Evolutionary conservation across 2,888 invertebrate genomes (phyloP), one percentile per base, ranked within the genome.

Genomic region (Mongoloraphidia duomilia): DNA sequence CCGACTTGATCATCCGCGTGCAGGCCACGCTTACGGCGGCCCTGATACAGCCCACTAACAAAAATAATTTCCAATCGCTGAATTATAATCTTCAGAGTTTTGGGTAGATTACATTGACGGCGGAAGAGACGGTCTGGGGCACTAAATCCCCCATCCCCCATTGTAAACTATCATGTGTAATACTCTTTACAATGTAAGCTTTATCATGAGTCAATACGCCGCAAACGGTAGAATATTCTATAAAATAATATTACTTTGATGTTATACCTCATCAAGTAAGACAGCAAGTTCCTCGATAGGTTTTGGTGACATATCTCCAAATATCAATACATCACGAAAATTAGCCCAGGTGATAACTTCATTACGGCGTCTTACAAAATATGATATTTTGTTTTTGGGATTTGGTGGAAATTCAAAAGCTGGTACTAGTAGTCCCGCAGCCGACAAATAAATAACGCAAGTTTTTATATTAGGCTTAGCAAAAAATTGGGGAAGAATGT

Each of bases 301-400:
- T 60, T 79, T 82, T 2, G 80, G 74, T 2, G 83, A 76, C 61
- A 86, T 70, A 60, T 87, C 87, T 0, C 88, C 88, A 46, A 80
- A 73, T 52, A 80, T 74, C 3, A 85, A 59, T 0, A 72, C 60
- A 66, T 60, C 54, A 11, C 59, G 42, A 54, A 72, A 67, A 55
- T 86, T 86, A 0, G 71, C 67, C 50, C 69, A 74, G 0, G 80
- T 80, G 9, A 93, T 69, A 46, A 71, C 71, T 3, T 75, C 76
- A 8, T 76, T 72, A 5, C 65, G 60, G 54, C 76, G 80, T 57
- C 86, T 80, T 34, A 89, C 72, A 62, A 93, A 92, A 63, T 90
- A 94, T 0, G 79, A 71, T 46, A 79, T 72, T 68, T 88, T 89
- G 10, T 75, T 71, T 59, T 76, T 79, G 34, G 75, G 69, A 40